These are phyloP conservation scores for Meleagris gallopavo DNA, from an alignment of 2,113 vertebrate species.

Conservation along the genomic window DNA sequence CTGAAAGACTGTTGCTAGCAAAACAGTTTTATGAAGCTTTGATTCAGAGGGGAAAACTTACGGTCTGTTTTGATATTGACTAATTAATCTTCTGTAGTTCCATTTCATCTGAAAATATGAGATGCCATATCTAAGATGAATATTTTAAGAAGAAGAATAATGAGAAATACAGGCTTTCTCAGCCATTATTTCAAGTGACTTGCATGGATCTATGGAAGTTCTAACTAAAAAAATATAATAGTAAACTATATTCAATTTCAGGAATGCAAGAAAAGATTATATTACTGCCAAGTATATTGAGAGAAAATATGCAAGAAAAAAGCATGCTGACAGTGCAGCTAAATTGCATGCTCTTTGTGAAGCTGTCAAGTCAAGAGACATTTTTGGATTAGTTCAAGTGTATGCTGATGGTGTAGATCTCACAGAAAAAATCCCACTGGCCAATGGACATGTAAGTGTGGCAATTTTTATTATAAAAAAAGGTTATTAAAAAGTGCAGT, in stretches of 20 bases:
- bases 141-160: constrained; percentile 15
- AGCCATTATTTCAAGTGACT: not conserved
- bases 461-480: not conserved
- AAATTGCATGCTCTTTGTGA: constrained; percentile 87
- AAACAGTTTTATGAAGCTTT: not conserved
- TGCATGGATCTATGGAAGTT: constrained; percentile 27
- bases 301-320: constrained; percentile 84
- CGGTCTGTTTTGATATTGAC: not conserved
- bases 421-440: constrained; percentile 85
- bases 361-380: constrained; percentile 87
- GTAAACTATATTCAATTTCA: constrained; percentile 65
- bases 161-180: not conserved
- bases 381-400: constrained; percentile 90
- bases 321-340: constrained; percentile 74
- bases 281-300: constrained; percentile 97
- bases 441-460: constrained; percentile 91
- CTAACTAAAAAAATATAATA: not conserved
- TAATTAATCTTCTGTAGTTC: not conserved
- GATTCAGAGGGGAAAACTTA: not conserved
- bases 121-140: not conserved
- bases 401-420: constrained; percentile 93
- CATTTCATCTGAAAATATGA: not conserved
- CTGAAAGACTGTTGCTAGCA: not conserved
- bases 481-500: not conserved
- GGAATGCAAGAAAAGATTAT: constrained; percentile 95